Percentiles rank a stretch among this genome's conserved stretches.
Evolutionary conservation across 1,140 invertebrate species (phyloP).

Genomic region (Apis cerana): DNA sequence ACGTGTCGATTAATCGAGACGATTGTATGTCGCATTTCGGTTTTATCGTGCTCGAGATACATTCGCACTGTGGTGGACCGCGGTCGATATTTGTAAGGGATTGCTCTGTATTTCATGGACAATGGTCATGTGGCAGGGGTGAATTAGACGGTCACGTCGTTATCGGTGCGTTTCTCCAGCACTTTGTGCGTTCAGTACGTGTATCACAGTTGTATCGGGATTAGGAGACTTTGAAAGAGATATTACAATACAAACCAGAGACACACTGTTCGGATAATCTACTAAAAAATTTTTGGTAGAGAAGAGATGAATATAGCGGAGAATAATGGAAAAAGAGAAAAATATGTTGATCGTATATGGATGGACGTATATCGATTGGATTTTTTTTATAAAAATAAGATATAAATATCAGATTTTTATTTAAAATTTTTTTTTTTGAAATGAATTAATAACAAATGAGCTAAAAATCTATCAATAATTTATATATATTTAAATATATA

Average conservation of each 20-base stretch:
- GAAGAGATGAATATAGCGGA: neutral
- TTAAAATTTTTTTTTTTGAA: too few relatives aligned
- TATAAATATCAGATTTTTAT: too few relatives aligned
- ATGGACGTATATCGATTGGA: too few relatives aligned
- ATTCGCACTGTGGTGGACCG: constrained; percentile 32
- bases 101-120: constrained; percentile 57
- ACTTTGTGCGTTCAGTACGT: constrained; percentile 35
- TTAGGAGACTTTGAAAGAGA: constrained; percentile 9
- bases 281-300: neutral
- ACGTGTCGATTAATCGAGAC: constrained; percentile 51
- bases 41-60: constrained; percentile 47
- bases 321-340: neutral
- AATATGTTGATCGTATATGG: too few relatives aligned
- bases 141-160: constrained; percentile 57
- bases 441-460: too few relatives aligned
- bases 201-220: neutral
- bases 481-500: too few relatives aligned
- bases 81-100: constrained; percentile 56
- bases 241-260: neutral
- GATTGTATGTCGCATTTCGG: constrained; percentile 43
- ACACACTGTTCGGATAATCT: neutral
- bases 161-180: constrained; percentile 34
- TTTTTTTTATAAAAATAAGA: too few relatives aligned
- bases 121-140: constrained; percentile 49
- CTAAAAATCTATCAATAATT: too few relatives aligned